These are phyloP conservation scores for Orussus abietinus DNA, from an alignment of 1,140 invertebrate genomes.

Conservation along the genomic window DNA sequence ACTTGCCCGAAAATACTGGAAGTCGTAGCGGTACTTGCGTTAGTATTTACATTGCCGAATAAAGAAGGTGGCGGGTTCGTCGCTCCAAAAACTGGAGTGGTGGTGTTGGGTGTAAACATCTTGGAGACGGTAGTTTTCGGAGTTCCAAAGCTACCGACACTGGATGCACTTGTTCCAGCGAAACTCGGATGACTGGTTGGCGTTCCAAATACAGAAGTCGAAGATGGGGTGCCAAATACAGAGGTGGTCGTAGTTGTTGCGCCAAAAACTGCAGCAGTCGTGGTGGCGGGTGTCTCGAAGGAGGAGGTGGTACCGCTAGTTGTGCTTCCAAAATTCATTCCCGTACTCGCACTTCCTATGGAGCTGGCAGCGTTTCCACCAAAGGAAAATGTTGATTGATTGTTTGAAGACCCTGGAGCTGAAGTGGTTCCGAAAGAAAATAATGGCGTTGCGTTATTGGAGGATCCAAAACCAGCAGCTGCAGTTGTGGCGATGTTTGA, in stretches of 20 bases:
- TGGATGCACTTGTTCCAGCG: conserved; percentile 1
- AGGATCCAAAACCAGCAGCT: too few relatives aligned
- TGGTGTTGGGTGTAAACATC: conserved; percentile 1
- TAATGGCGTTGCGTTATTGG: too few relatives aligned
- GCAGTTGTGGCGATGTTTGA: conserved; percentile 8
- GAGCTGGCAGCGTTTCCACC: not conserved
- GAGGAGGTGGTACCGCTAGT: not conserved
- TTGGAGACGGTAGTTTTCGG: conserved; percentile 8
- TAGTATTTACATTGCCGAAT: not conserved
- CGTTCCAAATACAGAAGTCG: too few relatives aligned
- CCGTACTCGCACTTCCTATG: not conserved
- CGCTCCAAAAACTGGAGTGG: conserved; percentile 18
- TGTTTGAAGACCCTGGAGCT: too few relatives aligned
- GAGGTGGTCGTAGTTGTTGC: conserved; percentile 6
- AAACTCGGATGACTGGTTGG: conserved; percentile 1
- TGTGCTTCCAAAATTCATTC: not conserved
- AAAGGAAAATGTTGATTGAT: not conserved
- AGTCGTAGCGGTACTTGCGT: conserved; percentile 6
- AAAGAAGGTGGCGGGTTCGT: conserved; percentile 3
- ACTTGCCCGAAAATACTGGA: conserved; percentile 1
- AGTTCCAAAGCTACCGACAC: conserved; percentile 1
- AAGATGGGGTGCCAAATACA: conserved; percentile 7
- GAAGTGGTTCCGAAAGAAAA: too few relatives aligned
- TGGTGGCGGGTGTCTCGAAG: conserved; percentile 1
- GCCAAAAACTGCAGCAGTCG: conserved; percentile 16